Evolutionary conservation across 2,888 invertebrate genomes (phyloP).

Genomic region (Drosophila melanosoma): DNA sequence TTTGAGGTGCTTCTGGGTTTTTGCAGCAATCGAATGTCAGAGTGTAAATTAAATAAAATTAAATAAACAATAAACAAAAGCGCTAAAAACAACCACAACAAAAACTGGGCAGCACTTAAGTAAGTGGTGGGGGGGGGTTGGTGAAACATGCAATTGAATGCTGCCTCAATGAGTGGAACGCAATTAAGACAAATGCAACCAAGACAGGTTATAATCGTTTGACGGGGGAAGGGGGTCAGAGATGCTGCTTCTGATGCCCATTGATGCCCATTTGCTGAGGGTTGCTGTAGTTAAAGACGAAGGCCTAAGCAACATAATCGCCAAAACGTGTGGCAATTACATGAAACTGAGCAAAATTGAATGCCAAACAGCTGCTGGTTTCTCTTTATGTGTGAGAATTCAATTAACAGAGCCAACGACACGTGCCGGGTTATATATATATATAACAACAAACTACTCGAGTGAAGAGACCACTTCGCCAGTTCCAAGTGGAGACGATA

Average conservation of each 20-base stretch:
- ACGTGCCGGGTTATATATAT: slow-evolving; percentile 63
- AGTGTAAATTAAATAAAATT: slow-evolving; percentile 34
- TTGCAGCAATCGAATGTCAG: neutral
- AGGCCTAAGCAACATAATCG: slow-evolving; percentile 77
- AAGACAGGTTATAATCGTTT: slow-evolving; percentile 14
- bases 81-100: neutral
- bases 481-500: slow-evolving; percentile 6
- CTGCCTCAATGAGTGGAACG: slow-evolving; percentile 30
- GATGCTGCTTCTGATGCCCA: slow-evolving; percentile 10
- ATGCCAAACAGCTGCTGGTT: slow-evolving; percentile 69
- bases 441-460: slow-evolving; percentile 55
- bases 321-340: slow-evolving; percentile 78
- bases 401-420: slow-evolving; percentile 64
- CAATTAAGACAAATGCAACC: slow-evolving; percentile 61
- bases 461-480: slow-evolving; percentile 37
- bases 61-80: slow-evolving; percentile 36
- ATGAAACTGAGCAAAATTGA: slow-evolving; percentile 70
- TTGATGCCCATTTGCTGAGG: slow-evolving; percentile 1
- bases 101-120: neutral
- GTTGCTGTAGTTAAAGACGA: slow-evolving; percentile 29
- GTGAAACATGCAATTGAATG: slow-evolving; percentile 36
- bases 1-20: neutral
- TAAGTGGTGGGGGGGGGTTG: neutral
- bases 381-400: slow-evolving; percentile 51
- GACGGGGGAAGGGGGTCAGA: neutral